These are phyloP conservation scores for Tupaia tana DNA, from an alignment of 2,113 vertebrate species.

Conservation along the genomic window DNA sequence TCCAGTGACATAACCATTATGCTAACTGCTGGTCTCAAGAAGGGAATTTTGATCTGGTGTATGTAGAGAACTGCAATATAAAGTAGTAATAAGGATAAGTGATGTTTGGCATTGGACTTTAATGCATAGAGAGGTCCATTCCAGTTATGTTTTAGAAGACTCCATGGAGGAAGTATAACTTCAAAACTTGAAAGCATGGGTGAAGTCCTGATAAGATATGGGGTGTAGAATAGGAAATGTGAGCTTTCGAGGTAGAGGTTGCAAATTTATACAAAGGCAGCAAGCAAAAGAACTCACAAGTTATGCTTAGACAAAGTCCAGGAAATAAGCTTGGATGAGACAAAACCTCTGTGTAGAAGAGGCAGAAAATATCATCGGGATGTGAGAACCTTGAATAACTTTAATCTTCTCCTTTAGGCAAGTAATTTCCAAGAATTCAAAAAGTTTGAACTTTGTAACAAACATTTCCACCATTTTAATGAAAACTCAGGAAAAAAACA, in stretches of 20 bases:
- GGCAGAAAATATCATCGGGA: not conserved
- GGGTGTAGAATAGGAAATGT: not conserved
- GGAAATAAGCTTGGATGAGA: not conserved
- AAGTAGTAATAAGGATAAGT: not conserved
- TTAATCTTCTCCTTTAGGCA: not conserved
- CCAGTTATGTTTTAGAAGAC: not conserved
- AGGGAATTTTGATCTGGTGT: not conserved
- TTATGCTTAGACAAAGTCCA: not conserved
- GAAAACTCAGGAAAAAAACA: not conserved
- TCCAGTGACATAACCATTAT: too few relatives aligned
- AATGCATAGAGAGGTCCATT: not conserved
- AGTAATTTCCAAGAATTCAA: not conserved
- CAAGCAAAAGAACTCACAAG: not conserved
- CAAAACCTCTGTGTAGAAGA: not conserved
- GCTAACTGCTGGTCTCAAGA: not conserved
- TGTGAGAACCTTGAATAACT: not conserved
- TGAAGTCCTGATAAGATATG: not conserved
- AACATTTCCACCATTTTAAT: not conserved
- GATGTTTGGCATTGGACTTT: not conserved
- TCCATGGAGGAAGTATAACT: not conserved
- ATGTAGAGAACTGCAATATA: not conserved
- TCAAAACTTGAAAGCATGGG: not conserved
- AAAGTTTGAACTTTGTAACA: not conserved
- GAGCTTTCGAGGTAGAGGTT: not conserved
- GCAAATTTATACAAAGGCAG: not conserved